A percentile compares a stretch with the other conserved stretches of the same genome.
Conservation (phyloP, 2,797 vertebrate genomes). For the Bucorvus abyssinicus region DNA sequence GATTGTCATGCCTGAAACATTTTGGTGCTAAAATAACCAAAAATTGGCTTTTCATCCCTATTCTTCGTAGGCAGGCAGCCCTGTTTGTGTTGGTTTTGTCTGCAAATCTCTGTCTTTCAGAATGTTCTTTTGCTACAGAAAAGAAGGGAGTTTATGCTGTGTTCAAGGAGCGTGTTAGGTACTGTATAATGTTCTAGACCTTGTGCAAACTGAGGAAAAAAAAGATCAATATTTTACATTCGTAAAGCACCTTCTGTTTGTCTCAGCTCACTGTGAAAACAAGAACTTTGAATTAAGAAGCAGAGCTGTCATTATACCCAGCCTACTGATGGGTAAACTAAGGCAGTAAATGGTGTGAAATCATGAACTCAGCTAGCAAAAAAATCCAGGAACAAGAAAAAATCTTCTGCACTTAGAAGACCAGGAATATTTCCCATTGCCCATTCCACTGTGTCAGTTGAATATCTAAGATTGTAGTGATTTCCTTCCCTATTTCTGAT, state of each 20-base stretch:
- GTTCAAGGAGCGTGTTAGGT: neutral
- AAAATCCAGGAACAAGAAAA: neutral
- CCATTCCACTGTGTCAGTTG: neutral
- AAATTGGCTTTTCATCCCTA: neutral
- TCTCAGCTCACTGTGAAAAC: neutral
- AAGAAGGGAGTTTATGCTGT: neutral
- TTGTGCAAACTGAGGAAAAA: neutral
- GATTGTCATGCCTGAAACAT: neutral
- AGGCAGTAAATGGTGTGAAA: neutral
- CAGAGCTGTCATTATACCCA: neutral
- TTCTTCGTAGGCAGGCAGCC: neutral
- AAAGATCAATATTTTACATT: neutral
- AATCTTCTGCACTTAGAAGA: neutral
- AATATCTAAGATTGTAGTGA: neutral
- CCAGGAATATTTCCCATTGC: neutral
- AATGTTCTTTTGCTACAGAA: neutral
- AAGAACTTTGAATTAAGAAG: neutral
- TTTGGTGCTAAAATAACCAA: conserved; percentile 11
- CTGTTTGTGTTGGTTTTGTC: neutral
- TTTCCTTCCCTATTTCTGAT: neutral
- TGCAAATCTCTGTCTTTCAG: neutral
- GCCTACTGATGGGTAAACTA: neutral
- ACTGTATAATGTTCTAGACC: neutral
- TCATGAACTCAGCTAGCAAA: neutral
- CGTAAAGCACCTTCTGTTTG: neutral